A percentile compares a stretch with the other conserved stretches of the same genome.
Conservation (phyloP, 2,797 vertebrate species). For the Cyprinodon diabolis region DNA sequence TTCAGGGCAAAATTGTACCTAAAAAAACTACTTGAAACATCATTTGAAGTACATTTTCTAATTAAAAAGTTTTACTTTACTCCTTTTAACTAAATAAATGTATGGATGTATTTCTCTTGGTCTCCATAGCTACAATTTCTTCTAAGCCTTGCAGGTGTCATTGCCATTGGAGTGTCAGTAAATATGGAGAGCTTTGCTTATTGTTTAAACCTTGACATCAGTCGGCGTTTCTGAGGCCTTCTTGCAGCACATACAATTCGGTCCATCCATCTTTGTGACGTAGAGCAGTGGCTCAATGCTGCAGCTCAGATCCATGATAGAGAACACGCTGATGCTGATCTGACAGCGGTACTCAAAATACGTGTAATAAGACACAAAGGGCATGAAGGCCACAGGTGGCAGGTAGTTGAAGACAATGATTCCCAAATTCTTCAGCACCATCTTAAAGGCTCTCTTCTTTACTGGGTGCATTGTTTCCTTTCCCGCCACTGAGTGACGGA, state of each 20-base stretch:
- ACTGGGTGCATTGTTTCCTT: conserved; percentile 80
- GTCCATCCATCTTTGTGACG: conserved; percentile 73
- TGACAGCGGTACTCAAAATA: conserved; percentile 67
- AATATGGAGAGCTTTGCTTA: not conserved
- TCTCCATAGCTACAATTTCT: not conserved
- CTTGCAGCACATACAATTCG: conserved; percentile 43
- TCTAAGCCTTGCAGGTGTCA: not conserved
- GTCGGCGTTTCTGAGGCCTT: conserved; percentile 14
- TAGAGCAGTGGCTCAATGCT: conserved; percentile 81
- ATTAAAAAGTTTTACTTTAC: not conserved
- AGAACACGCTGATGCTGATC: conserved; percentile 71
- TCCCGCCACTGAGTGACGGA: conserved; percentile 73
- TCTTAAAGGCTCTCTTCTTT: conserved; percentile 80
- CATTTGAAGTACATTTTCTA: not conserved
- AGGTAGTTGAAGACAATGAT: conserved; percentile 80
- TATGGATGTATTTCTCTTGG: not conserved
- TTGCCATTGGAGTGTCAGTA: not conserved
- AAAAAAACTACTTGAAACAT: not conserved
- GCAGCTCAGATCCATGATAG: conserved; percentile 82
- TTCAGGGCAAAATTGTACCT: not conserved
- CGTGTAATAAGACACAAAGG: conserved; percentile 71
- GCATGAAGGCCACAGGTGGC: conserved; percentile 77
- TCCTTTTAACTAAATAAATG: not conserved
- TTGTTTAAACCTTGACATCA: conserved; percentile 26
- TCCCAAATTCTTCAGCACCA: conserved; percentile 73